These are phyloP conservation scores for Drosophila histrio DNA, from an alignment of 2,888 invertebrate genomes.

Conservation along the genomic window DNA sequence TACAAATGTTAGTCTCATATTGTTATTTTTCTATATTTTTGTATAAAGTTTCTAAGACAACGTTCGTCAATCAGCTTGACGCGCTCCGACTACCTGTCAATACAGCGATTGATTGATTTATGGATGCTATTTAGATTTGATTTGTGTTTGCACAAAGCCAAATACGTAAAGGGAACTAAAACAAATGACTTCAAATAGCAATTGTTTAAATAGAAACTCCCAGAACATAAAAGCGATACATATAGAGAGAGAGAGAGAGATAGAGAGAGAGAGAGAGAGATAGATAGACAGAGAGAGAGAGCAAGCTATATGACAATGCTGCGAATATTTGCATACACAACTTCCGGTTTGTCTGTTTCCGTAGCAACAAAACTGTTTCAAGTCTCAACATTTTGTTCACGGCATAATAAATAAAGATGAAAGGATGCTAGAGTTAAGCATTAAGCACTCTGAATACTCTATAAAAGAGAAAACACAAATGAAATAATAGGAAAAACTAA, in stretches of 20 bases:
- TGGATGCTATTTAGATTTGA: constrained; percentile 69
- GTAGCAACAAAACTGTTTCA: constrained; percentile 39
- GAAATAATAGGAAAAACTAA: neutral
- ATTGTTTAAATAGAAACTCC: constrained; percentile 22
- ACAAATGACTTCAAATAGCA: constrained; percentile 38
- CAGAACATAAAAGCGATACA: neutral
- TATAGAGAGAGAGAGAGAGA: neutral
- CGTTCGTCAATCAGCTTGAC: constrained; percentile 54
- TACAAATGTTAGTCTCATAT: constrained; percentile 1
- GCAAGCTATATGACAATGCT: constrained; percentile 14
- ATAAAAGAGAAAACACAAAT: neutral
- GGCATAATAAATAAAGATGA: constrained; percentile 41
- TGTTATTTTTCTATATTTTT: constrained; percentile 9
- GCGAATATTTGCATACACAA: constrained; percentile 52
- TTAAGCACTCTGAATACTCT: constrained; percentile 30
- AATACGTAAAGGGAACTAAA: constrained; percentile 32
- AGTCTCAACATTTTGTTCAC: constrained; percentile 27
- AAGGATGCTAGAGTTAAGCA: neutral
- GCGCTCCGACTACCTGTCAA: constrained; percentile 58
- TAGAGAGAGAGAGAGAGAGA: neutral
- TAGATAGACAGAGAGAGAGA: neutral
- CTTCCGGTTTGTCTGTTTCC: constrained; percentile 58
- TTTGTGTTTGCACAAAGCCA: constrained; percentile 56
- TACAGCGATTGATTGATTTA: constrained; percentile 74
- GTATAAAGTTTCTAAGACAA: constrained; percentile 46